Percentiles rank a stretch among this genome's conserved stretches.
These are phyloP conservation scores for Xerus rutilus DNA, from an alignment of 2,797 vertebrate genomes.

Conservation along the genomic window DNA sequence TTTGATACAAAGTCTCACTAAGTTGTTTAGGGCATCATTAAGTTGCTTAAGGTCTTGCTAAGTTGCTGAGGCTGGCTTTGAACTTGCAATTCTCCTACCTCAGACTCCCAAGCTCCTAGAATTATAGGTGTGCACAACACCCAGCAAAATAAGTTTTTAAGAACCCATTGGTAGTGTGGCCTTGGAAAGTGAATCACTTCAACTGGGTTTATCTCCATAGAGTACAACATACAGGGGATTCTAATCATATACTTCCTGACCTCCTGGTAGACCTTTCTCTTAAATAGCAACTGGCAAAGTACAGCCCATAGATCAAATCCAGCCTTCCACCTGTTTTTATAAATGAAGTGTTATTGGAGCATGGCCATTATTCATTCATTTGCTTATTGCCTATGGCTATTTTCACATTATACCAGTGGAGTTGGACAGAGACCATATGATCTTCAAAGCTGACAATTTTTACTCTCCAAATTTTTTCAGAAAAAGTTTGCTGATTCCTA, in stretches of 20 bases:
- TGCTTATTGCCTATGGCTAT: not conserved
- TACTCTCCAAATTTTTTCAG: not conserved
- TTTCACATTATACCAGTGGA: not conserved
- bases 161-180: not conserved
- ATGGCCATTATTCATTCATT: accelerated
- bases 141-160: not conserved
- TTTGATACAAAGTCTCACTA: no score
- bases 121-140: no score
- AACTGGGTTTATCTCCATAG: not conserved
- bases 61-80: no score
- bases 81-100: no score
- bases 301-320: no score
- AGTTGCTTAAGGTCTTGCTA: no score
- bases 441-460: not conserved
- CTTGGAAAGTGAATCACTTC: not conserved
- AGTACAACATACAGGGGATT: not conserved
- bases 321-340: not conserved
- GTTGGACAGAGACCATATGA: not conserved
- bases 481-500: not conserved
- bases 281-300: not conserved
- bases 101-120: no score
- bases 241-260: not conserved
- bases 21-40: no score
- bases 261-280: not conserved
- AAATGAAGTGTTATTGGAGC: not conserved